Evolutionary conservation across 2,888 invertebrate genomes (phyloP), one percentile per base, ranked within the genome.

Genomic region (Fragum fragum): DNA sequence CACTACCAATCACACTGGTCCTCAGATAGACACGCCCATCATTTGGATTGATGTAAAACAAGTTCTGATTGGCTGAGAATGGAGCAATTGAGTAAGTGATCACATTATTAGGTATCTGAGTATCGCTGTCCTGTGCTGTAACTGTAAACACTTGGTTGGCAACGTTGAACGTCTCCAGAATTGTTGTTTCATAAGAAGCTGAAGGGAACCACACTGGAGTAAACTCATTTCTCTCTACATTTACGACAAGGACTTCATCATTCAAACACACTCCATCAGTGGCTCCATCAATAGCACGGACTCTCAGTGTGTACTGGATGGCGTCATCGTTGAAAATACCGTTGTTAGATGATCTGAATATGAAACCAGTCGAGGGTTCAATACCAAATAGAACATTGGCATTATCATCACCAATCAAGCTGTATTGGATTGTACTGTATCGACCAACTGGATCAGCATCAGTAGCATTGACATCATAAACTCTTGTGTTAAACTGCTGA

Each of bases 361-460:
- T 95, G 0, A 96, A 96, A 0, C 98, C 98, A 0, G 96, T 96
- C 82, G 97, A 97, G 0, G 97, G 96, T 93, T 98, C 98, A 11
- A 98, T 97, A 89, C 97, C 97, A 95, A 98, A 98, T 94, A 97
- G 98, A 1, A 85, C 57, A 5, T 78, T 77, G 3, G 92, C 91
- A 29, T 80, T 79, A 59, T 91, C 91, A 88, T 92, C 93, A 7
- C 92, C 93, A 76, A 93, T 89, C 36, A 93, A 81, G 21, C 81
- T 75, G 82, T 92, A 93, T 6, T 79, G 77, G 9, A 93, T 77
- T 14, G 78, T 76, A 75, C 87, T 91, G 87, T 81, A 88, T 14
- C 82, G 76, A 42, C 85, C 82, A 23, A 68, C 57, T n/a, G 83
- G 47, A 70, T 90, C 90, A 59, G 23, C 66, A 72, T 90, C 90